Base-by-base conservation (phyloP, 35 echinoderm and acorn worm genomes). In the Stichopus chloronotus region DNA sequence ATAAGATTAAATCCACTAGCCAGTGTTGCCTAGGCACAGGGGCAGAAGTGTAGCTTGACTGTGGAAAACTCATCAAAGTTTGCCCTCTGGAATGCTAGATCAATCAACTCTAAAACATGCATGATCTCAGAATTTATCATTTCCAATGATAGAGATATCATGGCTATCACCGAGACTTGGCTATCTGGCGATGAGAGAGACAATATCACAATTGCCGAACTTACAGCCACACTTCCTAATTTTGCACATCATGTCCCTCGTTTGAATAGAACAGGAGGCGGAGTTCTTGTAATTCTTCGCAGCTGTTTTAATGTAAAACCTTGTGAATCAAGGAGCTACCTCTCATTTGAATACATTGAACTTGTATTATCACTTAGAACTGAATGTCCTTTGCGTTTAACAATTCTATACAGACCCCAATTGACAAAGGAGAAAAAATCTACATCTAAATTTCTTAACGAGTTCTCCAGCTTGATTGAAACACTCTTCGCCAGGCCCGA, bases 371-470 rank as follows among this genome's bases (percentile, higher is more conserved):
- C 60, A 54, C 21, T 56, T 69, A 30, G 6, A 43, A 76, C 88
- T 6, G 17, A 76, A 72, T 53, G 53, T 30, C 60, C 69, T 10
- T 43, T 57, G 55, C 88, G 69, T 22, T 72, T 91, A 43, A 76
- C 74, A 76, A 30, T 91, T 52, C 9, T 91, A 24, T 91, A 91
- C 24, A 65, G 88, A 72, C 88, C 88, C 72, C 88, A 65, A 91
- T 17, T 84, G 55, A 84, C 81, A 57, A 84, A 84, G 5, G 55
- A 11, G 6, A 84, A 84, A 84, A 52, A 25, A 84, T 43, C 19
- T 13, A 84, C 30, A 43, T 54, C 81, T 84, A 17, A 5, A 76
- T 91, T 91, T 56, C 69, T 91, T n/a, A 68, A 72, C 20, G 88
- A 91, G 57, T 91, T 76, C 54, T 17, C 88, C 9, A 54, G 30